phyloP scores from a whole-genome alignment of 2,113 vertebrate species.

The Cinclus cinclus region DNA sequence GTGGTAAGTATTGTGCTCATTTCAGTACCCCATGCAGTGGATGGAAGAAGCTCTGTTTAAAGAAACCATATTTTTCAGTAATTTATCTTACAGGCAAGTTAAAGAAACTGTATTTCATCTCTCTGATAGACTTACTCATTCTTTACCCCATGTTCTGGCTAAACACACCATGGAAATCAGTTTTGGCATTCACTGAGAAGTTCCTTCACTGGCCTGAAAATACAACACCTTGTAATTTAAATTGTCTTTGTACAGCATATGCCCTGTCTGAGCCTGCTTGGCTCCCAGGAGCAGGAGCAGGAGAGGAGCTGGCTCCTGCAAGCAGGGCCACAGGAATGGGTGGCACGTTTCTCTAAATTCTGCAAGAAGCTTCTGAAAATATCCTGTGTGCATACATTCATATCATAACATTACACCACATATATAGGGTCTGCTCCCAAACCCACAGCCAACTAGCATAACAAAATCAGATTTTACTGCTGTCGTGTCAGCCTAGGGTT shows the following conservation, averaged over 20 bases:
- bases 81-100: neutral
- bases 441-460: constrained; percentile 58
- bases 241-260: neutral
- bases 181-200: constrained; percentile 15
- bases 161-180: constrained; percentile 4
- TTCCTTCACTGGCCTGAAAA: constrained; percentile 35
- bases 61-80: neutral
- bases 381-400: constrained; percentile 7
- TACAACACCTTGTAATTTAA: constrained; percentile 43
- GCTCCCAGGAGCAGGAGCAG: neutral
- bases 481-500: constrained; percentile 54
- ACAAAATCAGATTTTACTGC: constrained; percentile 65
- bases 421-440: constrained; percentile 52
- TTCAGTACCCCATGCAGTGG: neutral
- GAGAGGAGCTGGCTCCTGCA: constrained; percentile 1
- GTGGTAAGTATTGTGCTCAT: neutral
- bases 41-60: neutral
- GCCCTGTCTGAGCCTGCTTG: neutral
- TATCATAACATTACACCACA: constrained; percentile 32
- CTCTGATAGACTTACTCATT: neutral
- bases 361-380: constrained; percentile 42
- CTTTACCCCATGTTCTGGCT: constrained; percentile 1
- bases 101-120: neutral
- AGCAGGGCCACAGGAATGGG: neutral
- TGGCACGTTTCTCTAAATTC: neutral